Base-by-base conservation (phyloP, 1,140 invertebrate species). In the Lepidostoma basale region DNA sequence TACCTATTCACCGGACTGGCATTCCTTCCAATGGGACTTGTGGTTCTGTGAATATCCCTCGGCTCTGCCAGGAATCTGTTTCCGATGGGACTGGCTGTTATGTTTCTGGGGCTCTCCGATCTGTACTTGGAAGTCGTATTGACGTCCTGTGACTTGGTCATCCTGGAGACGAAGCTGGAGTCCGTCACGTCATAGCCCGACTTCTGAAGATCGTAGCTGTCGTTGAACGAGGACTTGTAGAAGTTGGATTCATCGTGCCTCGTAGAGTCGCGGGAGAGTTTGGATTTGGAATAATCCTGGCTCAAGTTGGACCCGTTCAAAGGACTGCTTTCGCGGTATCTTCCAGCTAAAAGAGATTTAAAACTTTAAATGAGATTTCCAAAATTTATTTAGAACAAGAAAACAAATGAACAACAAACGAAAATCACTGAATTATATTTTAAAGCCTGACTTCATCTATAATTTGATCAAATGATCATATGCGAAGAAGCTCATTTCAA, bases 1-100 rank as follows among this genome's bases (percentile, higher is more conserved):
- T 74, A 82, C 81, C 81, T 79, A 75, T 82, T 82, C 73, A 81
- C 81, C 67, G 82, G 82, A 75, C 82, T 83, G 22, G 78, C 73
- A 0, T 80, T 81, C 39, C 81, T 78, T 70, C 81, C 81, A 67
- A 82, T 75, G 67, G 82, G 80, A 39, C 72, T 73, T 28, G 60
- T 18, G 5, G 67, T 67, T 40, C 71, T 69, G 70, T 78, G 78
- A 25, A 82, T 70, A 56, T 83, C 81, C 4, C 79, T 63, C 9
- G 79, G 78, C 67, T 81, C 81, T 4, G 79, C 81, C 28, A 81
- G 75, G 74, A 82, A 78, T 70, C 82, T 81, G 10, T 77, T 80
- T 33, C 80, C 82, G 67, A 83, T 82, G 4, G 82, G 82, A 76
- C 82, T 83, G 0, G 80, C 79, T 2, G 80, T 81, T 30, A 77